Conservation (phyloP, 2,888 invertebrate species). For the Andrena minutula region DNA sequence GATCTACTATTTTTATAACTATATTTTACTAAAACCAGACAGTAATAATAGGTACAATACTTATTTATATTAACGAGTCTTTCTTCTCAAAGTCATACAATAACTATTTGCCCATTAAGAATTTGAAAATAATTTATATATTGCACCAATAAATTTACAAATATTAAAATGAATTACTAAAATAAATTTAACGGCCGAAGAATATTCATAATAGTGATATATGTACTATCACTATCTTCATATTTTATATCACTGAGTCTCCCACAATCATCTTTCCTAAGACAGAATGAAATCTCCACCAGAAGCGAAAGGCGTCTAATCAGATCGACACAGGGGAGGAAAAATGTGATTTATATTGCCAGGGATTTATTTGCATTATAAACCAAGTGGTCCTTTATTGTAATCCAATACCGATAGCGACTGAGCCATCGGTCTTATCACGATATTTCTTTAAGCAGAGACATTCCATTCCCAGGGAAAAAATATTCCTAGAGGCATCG, state of each 20-base stretch:
- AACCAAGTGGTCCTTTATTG: conserved; percentile 11
- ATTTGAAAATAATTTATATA: too few relatives aligned
- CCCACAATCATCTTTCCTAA: background rate
- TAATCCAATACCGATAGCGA: conserved; percentile 43
- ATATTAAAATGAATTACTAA: too few relatives aligned
- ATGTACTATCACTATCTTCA: background rate
- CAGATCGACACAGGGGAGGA: background rate
- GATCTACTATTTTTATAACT: too few relatives aligned
- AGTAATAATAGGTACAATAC: too few relatives aligned
- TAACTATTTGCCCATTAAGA: too few relatives aligned
- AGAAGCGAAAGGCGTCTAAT: background rate
- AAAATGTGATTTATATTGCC: conserved; percentile 30
- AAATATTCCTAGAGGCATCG: conserved; percentile 13
- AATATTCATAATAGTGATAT: too few relatives aligned
- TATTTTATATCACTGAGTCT: background rate
- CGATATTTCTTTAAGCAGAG: conserved; percentile 8
- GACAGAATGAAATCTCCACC: too few relatives aligned
- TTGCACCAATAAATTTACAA: too few relatives aligned
- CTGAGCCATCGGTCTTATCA: conserved; percentile 42
- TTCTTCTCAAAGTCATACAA: too few relatives aligned
- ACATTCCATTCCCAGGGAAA: background rate
- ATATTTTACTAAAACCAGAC: too few relatives aligned
- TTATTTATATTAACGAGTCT: too few relatives aligned
- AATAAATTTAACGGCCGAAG: too few relatives aligned
- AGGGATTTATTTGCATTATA: conserved; percentile 46